Conservation (phyloP, 1,140 invertebrate species). For the Conus betulinus region DNA sequence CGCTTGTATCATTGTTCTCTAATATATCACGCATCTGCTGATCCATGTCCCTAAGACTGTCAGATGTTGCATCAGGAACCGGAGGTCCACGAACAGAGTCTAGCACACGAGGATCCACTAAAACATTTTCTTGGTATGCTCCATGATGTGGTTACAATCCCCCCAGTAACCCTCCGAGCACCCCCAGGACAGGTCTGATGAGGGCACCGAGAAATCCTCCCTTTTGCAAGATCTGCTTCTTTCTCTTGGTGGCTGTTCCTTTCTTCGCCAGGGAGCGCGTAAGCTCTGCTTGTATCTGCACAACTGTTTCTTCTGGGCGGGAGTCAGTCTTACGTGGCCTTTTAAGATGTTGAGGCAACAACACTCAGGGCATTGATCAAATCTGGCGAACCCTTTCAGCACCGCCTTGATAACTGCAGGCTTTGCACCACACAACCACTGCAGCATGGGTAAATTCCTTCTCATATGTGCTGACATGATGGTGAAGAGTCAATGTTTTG, state of each 20-base stretch:
- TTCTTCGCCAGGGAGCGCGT: not conserved
- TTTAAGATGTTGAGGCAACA: not conserved
- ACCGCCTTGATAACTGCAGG: not conserved
- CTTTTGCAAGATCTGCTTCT: constrained; percentile 18
- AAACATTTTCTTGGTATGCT: constrained; percentile 21
- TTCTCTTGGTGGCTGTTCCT: not conserved
- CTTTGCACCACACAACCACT: not conserved
- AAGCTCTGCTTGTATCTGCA: not conserved
- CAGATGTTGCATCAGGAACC: not conserved
- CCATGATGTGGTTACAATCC: constrained; percentile 7
- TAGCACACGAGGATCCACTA: constrained; percentile 3
- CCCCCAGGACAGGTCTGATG: not conserved
- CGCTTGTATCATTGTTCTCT: not conserved
- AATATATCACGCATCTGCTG: constrained; percentile 8
- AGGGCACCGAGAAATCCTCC: constrained; percentile 23
- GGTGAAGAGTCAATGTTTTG: too few relatives aligned
- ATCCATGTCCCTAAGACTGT: constrained; percentile 26
- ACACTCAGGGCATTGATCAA: not conserved
- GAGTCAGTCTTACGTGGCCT: not conserved
- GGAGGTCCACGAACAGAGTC: not conserved
- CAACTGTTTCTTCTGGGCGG: not conserved
- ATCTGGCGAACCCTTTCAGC: not conserved
- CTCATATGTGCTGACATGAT: not conserved
- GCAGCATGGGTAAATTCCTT: not conserved
- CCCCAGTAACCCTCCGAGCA: not conserved